Base-by-base conservation (phyloP, 2,888 invertebrate genomes). In the Drosophila merina region DNA sequence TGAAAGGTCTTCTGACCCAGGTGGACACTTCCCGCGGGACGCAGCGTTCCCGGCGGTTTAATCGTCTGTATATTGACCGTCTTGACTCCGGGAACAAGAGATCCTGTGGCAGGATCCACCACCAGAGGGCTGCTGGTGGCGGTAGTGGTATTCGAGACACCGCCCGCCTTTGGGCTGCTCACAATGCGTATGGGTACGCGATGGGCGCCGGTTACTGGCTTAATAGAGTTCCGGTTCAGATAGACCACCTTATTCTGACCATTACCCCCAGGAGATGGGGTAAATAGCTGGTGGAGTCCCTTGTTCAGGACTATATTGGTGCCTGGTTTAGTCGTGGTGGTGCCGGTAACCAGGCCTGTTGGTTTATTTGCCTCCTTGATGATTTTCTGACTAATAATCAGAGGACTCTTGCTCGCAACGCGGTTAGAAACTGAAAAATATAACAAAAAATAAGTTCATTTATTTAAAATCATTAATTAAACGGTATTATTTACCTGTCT, bases 191-290 rank as follows among this genome's bases (percentile, higher is more conserved):
- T 75, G 9, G 88, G 79, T 3, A 80, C 44, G 4, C 50, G 71
- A 6, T 51, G 63, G 1, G 48, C 54, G 10, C 50, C 51, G 10
- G 63, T 49, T 52, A 90, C 80, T 1, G 91, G 89, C 57, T 91
- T 92, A 78, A 91, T 91, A 3, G 84, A 86, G 51, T 79, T 91
- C 9, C 91, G 89, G 77, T 91, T 92, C n/a, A 92, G 86, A 25
- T 91, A 91, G 1, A 92, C 90, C 4, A 91, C 82, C 74, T 91
- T 92, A 48, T 90, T 91, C 14, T 76, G 77, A 44, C 68, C 59
- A 10, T 55, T 10, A 14, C 54, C 60, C 7, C 55, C 55, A 40
- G 51, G 72, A 45, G 69, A 75, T 64, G 50, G 73, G 60, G 80
- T 77, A 4, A 88, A 79, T 5, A 83, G 44, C 77, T 79, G 72